Base-by-base conservation (phyloP, 2,888 invertebrate genomes). In the Tipula confusa region DNA sequence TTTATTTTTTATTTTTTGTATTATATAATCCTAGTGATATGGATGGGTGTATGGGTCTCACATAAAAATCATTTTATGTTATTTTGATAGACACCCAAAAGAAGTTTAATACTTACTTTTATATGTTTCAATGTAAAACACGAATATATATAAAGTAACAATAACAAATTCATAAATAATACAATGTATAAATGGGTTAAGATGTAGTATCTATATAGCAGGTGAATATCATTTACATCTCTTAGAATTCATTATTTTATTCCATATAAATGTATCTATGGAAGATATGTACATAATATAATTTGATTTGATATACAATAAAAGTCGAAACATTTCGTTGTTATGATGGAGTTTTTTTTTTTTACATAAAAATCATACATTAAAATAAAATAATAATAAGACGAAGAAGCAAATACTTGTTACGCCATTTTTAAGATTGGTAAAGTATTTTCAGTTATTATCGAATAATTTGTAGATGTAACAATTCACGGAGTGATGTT, bases 201-300 rank as follows among this genome's bases (percentile, higher is more conserved):
- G n/a, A n/a, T n/a, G n/a, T n/a, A n/a, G 24, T 64, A 64, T 64
- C 64, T 64, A 64, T n/a, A n/a, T 64, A 24, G 64, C 64, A 64
- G 64, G 64, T 64, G 64, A 64, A 64, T 24, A 64, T 64, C 24
- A 64, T 64, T 64, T 64, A 64, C 64, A 64, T 64, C 64, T 64
- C 24, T 9, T 64, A 64, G 1, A 64, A 24, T 64, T 24, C 9
- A 15, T 24, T 64, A 18, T 64, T 64, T 64, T 64, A 18, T 64
- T 64, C 24, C 11, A 64, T 18, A 64, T 64, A 64, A 2, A 7
- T n/a, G n/a, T 64, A 64, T 64, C 64, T 24, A 9, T 18, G 18
- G 5, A 64, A 64, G 24, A 64, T 64, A 7, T n/a, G n/a, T n/a
- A n/a, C n/a, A n/a, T 43, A 64, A 64, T 64, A n/a, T 64, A 24